These are phyloP conservation scores for Danionella dracula DNA, from an alignment of 2,797 vertebrate species.

Conservation along the genomic window DNA sequence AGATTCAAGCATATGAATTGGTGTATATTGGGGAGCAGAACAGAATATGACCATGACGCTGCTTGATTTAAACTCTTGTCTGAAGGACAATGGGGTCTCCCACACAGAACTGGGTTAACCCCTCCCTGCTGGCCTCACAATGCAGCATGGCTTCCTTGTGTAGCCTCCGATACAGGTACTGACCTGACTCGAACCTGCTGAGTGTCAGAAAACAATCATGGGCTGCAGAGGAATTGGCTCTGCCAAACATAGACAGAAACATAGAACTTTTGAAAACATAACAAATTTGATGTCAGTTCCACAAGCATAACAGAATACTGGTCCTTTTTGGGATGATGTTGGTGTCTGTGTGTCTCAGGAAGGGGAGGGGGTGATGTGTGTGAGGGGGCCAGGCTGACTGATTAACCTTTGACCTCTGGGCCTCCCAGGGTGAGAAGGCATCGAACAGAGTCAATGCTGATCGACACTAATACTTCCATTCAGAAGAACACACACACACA, in stretches of 20 bases:
- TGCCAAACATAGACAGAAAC: background rate
- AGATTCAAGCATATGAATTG: no score
- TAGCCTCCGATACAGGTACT: no score
- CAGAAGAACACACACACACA: slow-evolving; percentile 24
- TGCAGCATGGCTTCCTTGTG: no score
- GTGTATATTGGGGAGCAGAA: background rate
- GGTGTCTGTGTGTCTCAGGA: background rate
- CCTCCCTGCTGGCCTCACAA: no score
- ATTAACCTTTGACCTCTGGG: slow-evolving; percentile 67
- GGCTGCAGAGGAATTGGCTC: background rate
- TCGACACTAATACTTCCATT: slow-evolving; percentile 51
- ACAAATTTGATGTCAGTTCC: background rate
- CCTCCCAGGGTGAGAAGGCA: slow-evolving; percentile 70
- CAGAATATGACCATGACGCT: background rate
- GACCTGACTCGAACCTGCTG: no score
- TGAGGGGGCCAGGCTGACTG: slow-evolving; percentile 49
- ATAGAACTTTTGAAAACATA: background rate
- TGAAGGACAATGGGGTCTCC: background rate
- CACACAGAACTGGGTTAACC: no score
- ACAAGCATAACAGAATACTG: no score
- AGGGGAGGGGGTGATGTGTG: slow-evolving; percentile 27
- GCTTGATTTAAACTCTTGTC: no score
- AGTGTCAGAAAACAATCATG: background rate
- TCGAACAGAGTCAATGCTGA: slow-evolving; percentile 56
- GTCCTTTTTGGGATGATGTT: no score